Percentiles rank a stretch among this genome's conserved stretches.
Conservation (phyloP, 1,140 invertebrate species). For the Parasteatoda tepidariorum region DNA sequence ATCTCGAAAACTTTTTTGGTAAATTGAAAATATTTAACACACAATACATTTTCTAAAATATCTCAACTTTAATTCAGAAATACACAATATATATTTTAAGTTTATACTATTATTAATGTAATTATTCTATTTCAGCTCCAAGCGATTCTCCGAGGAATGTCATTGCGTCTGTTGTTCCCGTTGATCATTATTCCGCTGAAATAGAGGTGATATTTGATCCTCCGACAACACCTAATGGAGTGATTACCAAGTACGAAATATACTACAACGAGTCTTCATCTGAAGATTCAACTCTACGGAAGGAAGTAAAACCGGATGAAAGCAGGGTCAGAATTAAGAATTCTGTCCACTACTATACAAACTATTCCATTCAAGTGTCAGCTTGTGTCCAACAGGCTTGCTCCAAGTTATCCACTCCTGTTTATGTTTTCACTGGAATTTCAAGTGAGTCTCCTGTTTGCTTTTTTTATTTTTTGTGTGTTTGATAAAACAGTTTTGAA, state of each 20-base stretch:
- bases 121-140: conserved; percentile 52
- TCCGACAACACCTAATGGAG: conserved; percentile 34
- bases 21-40: no score
- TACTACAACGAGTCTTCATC: conserved; percentile 9
- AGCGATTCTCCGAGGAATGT: conserved; percentile 40
- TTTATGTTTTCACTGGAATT: conserved; percentile 38
- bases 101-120: no score
- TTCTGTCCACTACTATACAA: conserved; percentile 10
- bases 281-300: background rate
- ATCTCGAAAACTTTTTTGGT: no score
- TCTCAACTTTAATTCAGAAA: no score
- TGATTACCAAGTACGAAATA: conserved; percentile 26
- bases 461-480: background rate
- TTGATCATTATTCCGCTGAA: background rate
- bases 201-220: conserved; percentile 30
- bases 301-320: background rate
- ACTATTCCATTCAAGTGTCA: conserved; percentile 43
- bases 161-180: background rate
- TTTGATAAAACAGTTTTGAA: background rate
- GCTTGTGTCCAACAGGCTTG: conserved; percentile 47
- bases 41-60: no score
- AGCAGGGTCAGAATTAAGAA: background rate
- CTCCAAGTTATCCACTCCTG: conserved; percentile 1
- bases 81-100: no score
- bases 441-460: conserved; percentile 6